A percentile compares a stretch with the other conserved stretches of the same genome.
Conservation (phyloP, 92 coral and sea anemone genomes). For the Blastomussa wellsi region DNA sequence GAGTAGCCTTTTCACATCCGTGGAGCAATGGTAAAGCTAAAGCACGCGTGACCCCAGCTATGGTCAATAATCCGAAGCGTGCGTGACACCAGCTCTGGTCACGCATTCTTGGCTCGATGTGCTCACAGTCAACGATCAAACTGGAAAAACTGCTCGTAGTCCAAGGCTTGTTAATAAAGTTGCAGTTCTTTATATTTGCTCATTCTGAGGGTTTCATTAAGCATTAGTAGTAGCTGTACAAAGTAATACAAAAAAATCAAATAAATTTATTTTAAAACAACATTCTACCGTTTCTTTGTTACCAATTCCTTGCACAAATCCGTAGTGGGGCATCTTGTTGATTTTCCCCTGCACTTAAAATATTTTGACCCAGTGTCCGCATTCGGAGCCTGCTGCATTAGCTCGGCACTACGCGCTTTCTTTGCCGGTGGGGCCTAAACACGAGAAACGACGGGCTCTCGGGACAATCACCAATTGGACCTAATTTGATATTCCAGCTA, state of each 20-base stretch:
- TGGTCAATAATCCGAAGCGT: background rate
- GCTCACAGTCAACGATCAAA: background rate
- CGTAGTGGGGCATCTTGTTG: no score
- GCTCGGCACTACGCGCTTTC: no score
- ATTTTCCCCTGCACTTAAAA: no score
- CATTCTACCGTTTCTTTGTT: background rate
- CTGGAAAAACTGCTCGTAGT: background rate
- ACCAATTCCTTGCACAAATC: background rate
- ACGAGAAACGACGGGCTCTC: no score
- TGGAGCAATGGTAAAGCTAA: background rate
- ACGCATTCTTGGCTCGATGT: background rate
- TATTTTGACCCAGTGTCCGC: no score
- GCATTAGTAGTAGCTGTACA: constrained; percentile 51
- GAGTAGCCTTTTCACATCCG: background rate
- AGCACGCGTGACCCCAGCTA: background rate
- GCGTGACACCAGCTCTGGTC: background rate
- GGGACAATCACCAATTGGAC: no score
- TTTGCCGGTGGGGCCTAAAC: no score
- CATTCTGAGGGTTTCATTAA: constrained; percentile 6
- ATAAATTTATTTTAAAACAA: constrained; percentile 69
- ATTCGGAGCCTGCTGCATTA: no score
- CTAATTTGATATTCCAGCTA: no score
- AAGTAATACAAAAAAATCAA: constrained; percentile 53
- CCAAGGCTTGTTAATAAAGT: background rate
- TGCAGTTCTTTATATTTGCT: constrained; percentile 12